Evolutionary conservation across 2,888 invertebrate genomes (phyloP).

Genomic region (Priocnemis perturbator): DNA sequence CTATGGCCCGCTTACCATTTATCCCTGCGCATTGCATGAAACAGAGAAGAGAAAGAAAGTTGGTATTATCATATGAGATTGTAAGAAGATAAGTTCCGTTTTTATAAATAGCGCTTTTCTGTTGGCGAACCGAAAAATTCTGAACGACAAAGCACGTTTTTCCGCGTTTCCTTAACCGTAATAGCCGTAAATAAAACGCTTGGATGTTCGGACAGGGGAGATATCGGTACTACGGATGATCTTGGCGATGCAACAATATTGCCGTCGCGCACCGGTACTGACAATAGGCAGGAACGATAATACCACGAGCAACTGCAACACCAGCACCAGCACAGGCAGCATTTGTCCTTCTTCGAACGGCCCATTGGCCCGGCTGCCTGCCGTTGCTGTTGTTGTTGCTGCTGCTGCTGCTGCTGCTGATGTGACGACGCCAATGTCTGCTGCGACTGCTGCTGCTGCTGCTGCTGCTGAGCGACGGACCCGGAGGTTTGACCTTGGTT

Average conservation of each 20-base stretch:
- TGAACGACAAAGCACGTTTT: no score
- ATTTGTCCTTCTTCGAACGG: slow-evolving; percentile 79
- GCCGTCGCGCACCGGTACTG: no score
- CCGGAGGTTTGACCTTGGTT: slow-evolving; percentile 67
- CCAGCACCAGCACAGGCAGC: slow-evolving; percentile 80
- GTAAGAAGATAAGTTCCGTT: no score
- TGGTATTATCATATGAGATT: slow-evolving; percentile 28
- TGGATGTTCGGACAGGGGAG: no score
- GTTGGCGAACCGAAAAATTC: no score
- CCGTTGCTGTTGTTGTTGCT: slow-evolving; percentile 59
- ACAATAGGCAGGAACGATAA: slow-evolving; percentile 61
- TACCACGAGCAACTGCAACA: slow-evolving; percentile 80
- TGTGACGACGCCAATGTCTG: slow-evolving; percentile 31
- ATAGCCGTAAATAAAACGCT: no score
- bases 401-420: slow-evolving; percentile 58
- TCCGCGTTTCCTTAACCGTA: no score
- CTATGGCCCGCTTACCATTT: slow-evolving; percentile 69
- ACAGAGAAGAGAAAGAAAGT: slow-evolving; percentile 59
- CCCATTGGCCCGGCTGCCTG: slow-evolving; percentile 77
- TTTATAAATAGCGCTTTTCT: no score
- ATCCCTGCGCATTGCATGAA: slow-evolving; percentile 71
- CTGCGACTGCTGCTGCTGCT: slow-evolving; percentile 59
- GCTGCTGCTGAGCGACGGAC: slow-evolving; percentile 58
- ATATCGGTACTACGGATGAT: no score
- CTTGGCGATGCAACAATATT: no score